Base-by-base conservation (phyloP, 2,888 invertebrate species). In the Caenorhabditis afra region DNA sequence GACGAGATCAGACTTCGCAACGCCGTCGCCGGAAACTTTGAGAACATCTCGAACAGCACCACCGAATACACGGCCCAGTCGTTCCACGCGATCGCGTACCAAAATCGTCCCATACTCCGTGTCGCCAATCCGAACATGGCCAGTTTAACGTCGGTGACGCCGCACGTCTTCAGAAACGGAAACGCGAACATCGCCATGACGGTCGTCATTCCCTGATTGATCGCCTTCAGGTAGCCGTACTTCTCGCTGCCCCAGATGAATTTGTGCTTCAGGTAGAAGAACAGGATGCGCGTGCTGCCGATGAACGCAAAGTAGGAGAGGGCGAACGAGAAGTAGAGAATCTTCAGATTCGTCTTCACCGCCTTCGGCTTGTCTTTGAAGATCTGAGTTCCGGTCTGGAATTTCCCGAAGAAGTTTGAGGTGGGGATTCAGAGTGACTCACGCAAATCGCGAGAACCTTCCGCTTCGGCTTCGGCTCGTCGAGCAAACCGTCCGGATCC, bases 301-400 rank as follows among this genome's bases (percentile, higher is more conserved):
- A 85, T 85, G 49, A 84, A 76, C 18, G 85, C 79, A 44, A 85
- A 81, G 52, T 80, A 85, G 22, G 85, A 85, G 57, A 71, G 37
- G 18, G 74, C 81, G 57, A 82, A 85, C 2, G 80, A 71, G 39
- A 79, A 65, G 16, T 77, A 71, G 14, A 84, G 71, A 11, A 81
- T 73, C 37, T 58, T 50, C n/a, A 84, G 45, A 11, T 64, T 70
- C 4, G 39, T 45, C 37, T 59, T 74, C 7, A 45, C 55, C 14
- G 55, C 10, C 0, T 20, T 8, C 1, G 70, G 22, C 52, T 78
- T 78, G 59, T 57, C 37, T 20, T 61, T 50, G 52, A 71, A 53
- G 14, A 78, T 39, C 14, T 47, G 45, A 1, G 66, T 18, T 14
- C 71, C 78, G 22, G 41, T 37, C 50, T 65, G 39, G 37, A 50